Conservation (phyloP, 2,888 invertebrate genomes). For the Mesorhabditis spiculigera region DNA sequence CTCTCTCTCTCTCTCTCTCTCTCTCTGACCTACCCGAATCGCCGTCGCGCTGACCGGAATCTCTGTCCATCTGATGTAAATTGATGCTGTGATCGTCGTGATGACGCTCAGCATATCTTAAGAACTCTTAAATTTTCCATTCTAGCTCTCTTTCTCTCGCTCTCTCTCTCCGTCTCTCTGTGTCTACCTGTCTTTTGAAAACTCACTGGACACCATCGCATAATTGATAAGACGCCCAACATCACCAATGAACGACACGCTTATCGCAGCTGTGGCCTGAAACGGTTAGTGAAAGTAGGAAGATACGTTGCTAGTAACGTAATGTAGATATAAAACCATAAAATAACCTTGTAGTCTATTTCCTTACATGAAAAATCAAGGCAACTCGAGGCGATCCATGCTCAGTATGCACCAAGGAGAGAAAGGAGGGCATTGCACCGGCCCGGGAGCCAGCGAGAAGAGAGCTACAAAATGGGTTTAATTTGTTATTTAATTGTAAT, state of each 20-base stretch:
- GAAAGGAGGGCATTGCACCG: slow-evolving; percentile 34
- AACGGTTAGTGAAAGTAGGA: slow-evolving; percentile 11
- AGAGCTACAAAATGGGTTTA: slow-evolving; percentile 20
- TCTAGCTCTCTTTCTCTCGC: neutral
- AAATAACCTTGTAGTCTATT: no score
- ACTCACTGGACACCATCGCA: slow-evolving; percentile 26
- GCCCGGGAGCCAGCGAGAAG: slow-evolving; percentile 33
- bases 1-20: neutral
- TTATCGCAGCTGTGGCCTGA: slow-evolving; percentile 27
- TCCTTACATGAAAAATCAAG: slow-evolving; percentile 27
- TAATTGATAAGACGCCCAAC: slow-evolving; percentile 35
- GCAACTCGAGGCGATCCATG: slow-evolving; percentile 37
- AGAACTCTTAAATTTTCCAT: neutral
- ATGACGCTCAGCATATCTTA: slow-evolving; percentile 18
- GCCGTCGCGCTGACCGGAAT: slow-evolving; percentile 27
- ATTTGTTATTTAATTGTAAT: neutral
- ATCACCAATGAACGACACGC: slow-evolving; percentile 32
- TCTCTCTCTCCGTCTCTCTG: slow-evolving; percentile 6
- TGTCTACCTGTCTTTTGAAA: neutral
- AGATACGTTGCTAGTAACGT: no score
- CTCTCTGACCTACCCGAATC: slow-evolving; percentile 19
- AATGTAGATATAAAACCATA: no score
- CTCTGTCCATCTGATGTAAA: slow-evolving; percentile 33
- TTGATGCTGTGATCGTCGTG: slow-evolving; percentile 22
- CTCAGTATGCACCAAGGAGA: slow-evolving; percentile 31